A percentile compares a stretch with the other conserved stretches of the same genome.
phyloP scores from a whole-genome alignment of 2,113 vertebrate genomes.

The Ophthalmolycus amberensis region DNA sequence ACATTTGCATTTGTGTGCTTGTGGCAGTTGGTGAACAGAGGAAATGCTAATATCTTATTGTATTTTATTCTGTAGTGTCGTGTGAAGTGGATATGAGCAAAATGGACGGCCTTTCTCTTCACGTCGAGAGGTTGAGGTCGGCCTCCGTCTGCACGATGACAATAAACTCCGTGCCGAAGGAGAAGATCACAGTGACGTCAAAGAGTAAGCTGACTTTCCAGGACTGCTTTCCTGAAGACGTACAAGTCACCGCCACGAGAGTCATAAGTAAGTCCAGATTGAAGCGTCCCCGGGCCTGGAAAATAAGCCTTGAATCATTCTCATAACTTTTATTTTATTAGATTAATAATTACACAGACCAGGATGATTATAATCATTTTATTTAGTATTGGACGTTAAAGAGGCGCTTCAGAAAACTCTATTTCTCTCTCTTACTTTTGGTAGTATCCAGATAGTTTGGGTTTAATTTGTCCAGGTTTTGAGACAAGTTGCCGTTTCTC shows the following conservation, averaged over 20 bases:
- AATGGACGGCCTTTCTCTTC: constrained; percentile 73
- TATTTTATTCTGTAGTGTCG: constrained; percentile 18
- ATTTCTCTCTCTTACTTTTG: background rate
- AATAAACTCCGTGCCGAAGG: constrained; percentile 70
- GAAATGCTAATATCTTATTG: background rate
- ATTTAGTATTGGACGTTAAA: background rate
- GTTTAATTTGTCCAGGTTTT: background rate
- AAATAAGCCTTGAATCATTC: background rate
- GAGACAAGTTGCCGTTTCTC: background rate
- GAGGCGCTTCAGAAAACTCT: background rate
- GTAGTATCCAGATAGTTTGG: background rate
- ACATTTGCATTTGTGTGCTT: background rate
- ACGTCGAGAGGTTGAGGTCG: constrained; percentile 71
- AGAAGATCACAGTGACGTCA: constrained; percentile 78
- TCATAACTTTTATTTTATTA: background rate
- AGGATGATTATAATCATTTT: background rate
- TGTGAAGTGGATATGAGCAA: constrained; percentile 81
- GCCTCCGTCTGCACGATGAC: constrained; percentile 85
- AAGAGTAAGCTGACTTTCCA: constrained; percentile 83
- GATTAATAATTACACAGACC: background rate
- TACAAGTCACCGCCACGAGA: constrained; percentile 82
- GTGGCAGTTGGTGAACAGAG: background rate
- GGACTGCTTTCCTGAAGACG: constrained; percentile 79
- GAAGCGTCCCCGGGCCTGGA: background rate
- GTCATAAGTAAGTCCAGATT: constrained; percentile 82